These are phyloP conservation scores for Sturnus vulgaris DNA, from an alignment of 2,113 vertebrate species.

Conservation along the genomic window DNA sequence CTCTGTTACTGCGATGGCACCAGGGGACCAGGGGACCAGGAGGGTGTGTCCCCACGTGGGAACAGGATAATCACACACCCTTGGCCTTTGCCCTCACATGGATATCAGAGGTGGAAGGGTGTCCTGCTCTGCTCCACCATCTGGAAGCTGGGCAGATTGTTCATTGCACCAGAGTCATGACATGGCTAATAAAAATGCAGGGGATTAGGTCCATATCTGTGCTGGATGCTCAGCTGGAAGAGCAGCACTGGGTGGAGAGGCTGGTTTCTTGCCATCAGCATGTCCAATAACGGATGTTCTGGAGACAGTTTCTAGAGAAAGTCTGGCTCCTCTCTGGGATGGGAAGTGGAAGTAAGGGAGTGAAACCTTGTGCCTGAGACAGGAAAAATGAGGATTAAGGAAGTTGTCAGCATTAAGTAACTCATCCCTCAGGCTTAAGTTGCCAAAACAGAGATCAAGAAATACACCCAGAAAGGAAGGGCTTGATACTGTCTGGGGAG, in stretches of 20 bases:
- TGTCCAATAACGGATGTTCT: fast-evolving
- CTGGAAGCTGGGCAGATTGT: not conserved
- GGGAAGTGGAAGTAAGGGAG: not conserved
- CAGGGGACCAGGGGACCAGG: not conserved
- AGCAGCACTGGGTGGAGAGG: not conserved
- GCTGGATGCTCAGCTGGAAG: not conserved
- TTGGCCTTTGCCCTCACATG: not conserved
- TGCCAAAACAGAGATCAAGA: conserved; percentile 1
- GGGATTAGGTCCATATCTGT: not conserved
- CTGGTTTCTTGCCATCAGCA: not conserved
- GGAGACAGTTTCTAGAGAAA: not conserved
- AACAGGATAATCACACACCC: not conserved
- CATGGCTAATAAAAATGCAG: not conserved
- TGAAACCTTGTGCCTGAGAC: not conserved
- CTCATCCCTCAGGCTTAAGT: not conserved
- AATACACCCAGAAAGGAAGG: not conserved
- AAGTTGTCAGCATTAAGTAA: not conserved
- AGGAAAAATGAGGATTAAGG: not conserved
- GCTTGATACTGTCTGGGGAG: not conserved
- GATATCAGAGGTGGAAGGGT: not conserved
- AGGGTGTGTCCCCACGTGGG: not conserved
- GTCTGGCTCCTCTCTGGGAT: not conserved
- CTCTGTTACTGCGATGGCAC: not conserved
- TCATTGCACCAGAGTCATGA: not conserved
- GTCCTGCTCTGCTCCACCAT: not conserved